Evolutionary conservation across 1,140 invertebrate genomes (phyloP).

Genomic region (Holcopasites calliopsidis): DNA sequence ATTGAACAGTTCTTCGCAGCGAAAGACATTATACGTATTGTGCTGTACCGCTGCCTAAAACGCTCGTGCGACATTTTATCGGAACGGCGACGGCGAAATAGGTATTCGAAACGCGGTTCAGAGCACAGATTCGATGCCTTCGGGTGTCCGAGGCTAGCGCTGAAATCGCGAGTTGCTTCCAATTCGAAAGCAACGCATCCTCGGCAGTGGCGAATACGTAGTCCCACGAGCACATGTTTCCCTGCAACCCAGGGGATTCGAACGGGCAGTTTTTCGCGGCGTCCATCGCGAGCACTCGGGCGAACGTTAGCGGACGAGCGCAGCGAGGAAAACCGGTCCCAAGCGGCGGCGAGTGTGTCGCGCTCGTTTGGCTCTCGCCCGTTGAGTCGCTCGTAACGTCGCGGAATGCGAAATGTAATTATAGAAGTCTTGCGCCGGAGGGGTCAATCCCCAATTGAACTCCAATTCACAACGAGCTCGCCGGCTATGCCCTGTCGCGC

Average conservation of each 20-base stretch:
- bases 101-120: too few relatives aligned
- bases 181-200: too few relatives aligned
- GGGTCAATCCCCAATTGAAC: constrained; percentile 67
- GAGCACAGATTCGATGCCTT: too few relatives aligned
- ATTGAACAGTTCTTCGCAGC: constrained; percentile 17
- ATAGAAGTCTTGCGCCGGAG: constrained; percentile 63
- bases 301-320: constrained; percentile 17
- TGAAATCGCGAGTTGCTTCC: too few relatives aligned
- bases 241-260: background rate
- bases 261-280: constrained; percentile 11
- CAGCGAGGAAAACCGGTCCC: constrained; percentile 51
- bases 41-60: background rate
- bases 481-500: constrained; percentile 18
- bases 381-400: constrained; percentile 58
- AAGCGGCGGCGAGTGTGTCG: constrained; percentile 43
- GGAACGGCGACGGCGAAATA: too few relatives aligned
- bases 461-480: constrained; percentile 54
- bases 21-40: background rate
- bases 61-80: too few relatives aligned
- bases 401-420: constrained; percentile 67
- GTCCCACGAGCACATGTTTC: too few relatives aligned
- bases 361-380: constrained; percentile 59
- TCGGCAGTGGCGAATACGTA: too few relatives aligned
- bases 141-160: too few relatives aligned
- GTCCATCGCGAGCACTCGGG: constrained; percentile 14